Evolutionary conservation across 2,888 invertebrate species (phyloP), one percentile per base, ranked within the genome.

Genomic region (Aphidoletes aphidimyza): DNA sequence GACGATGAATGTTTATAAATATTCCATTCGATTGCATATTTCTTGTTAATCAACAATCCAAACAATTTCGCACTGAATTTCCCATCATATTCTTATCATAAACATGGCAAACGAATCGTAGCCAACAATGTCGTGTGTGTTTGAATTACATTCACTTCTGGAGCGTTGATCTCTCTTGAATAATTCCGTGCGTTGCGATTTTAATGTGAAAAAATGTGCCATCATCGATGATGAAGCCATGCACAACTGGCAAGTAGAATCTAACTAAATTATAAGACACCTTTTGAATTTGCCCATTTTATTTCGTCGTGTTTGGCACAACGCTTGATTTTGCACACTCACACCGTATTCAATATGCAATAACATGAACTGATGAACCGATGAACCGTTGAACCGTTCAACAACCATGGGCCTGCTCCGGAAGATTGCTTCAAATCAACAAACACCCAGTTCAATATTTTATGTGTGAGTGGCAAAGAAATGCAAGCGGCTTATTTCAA

Each of bases 1-100:
- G 47, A 47, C 14, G 54, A 22, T 54, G 54, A n/a, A n/a, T 54
- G 17, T 69, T 69, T 69, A 69, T 69, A 69, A 69, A 69, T 69
- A 69, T 69, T 30, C 69, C 30, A 69, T 69, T 69, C 69, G 34
- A 69, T 30, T 69, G 69, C 69, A 30, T 69, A 69, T 69, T 69
- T 69, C 69, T 69, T 69, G 69, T 30, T 69, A 69, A 69, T 69
- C 69, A 69, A 69, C 69, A 69, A 69, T 69, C 30, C 34, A 69
- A 69, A 69, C 69, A 69, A n/a, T 69, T 69, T 69, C 69, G 30
- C 69, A 69, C 69, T 34, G 69, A 69, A 69, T 69, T 8, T 54
- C 69, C 14, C 69, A 69, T 69, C 30, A 30, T 69, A 69, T 69
- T 69, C 69, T 69, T 69, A 69, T 69, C 69, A 69, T 69, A 30